phyloP scores from a whole-genome alignment of 2,888 invertebrate species.

The Caenorhabditis sp. region DNA sequence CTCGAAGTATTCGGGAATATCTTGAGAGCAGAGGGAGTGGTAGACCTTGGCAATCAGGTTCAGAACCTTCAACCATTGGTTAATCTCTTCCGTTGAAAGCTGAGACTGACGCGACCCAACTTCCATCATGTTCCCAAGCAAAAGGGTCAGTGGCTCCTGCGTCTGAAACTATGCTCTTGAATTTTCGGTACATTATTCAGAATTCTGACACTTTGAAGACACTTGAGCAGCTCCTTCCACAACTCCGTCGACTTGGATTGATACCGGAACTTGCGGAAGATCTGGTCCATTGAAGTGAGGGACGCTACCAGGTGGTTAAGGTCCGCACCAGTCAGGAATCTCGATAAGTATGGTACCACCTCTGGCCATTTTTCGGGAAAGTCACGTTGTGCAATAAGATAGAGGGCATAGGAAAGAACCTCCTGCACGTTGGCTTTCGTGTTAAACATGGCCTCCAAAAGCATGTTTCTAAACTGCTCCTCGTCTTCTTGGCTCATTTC shows the following conservation, averaged over 20 bases:
- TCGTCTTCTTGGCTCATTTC: conserved; percentile 66
- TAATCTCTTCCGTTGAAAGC: conserved; percentile 39
- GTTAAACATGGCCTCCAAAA: conserved; percentile 87
- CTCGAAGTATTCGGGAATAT: conserved; percentile 98
- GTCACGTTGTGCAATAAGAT: conserved; percentile 85
- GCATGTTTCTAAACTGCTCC: conserved; percentile 84
- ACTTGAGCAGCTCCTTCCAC: conserved; percentile 92
- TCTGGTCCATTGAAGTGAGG: conserved; percentile 93
- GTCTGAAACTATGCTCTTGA: conserved; percentile 81
- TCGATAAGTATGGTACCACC: conserved; percentile 92
- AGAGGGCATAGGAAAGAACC: conserved; percentile 84
- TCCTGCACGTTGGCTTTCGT: conserved; percentile 92
- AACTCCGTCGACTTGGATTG: conserved; percentile 95
- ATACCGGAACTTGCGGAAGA: conserved; percentile 90
- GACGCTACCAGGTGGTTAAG: conserved; percentile 95
- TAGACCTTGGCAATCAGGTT: conserved; percentile 83
- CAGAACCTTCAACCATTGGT: conserved; percentile 62
- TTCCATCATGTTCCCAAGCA: conserved; percentile 85
- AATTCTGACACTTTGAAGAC: conserved; percentile 55
- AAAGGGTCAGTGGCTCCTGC: conserved; percentile 92
- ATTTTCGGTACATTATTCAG: not conserved
- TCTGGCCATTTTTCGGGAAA: conserved; percentile 97
- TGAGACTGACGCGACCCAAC: conserved; percentile 47
- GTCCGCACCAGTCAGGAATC: conserved; percentile 84
- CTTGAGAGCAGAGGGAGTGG: conserved; percentile 96